Evolutionary conservation across 2,797 vertebrate genomes (phyloP).

Genomic region (Trachurus trachurus): DNA sequence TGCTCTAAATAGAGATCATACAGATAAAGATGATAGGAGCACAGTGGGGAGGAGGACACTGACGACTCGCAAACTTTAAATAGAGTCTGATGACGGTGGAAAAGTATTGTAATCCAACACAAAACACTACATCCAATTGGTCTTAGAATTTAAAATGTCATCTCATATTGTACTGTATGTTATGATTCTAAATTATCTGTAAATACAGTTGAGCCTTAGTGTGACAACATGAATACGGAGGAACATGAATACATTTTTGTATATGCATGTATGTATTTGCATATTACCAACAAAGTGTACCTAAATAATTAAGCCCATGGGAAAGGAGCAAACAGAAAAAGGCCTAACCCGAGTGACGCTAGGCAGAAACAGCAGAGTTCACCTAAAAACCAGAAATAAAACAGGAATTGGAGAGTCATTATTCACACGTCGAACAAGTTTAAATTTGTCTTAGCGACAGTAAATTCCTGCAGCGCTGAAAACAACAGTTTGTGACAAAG

Average conservation of each 20-base stretch:
- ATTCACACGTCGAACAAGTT: neutral
- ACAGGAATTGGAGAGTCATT: neutral
- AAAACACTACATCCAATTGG: neutral
- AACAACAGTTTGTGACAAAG: conserved; percentile 6
- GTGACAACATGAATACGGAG: no score
- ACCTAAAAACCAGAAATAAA: neutral
- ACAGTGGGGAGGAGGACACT: conserved; percentile 25
- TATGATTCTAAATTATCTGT: no score
- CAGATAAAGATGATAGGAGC: conserved; percentile 37
- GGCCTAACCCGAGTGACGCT: no score
- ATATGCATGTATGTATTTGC: no score
- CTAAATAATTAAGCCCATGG: no score
- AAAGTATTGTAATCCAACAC: neutral
- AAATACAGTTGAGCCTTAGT: no score
- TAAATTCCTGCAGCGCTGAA: conserved; percentile 21
- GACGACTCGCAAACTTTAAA: conserved; percentile 15
- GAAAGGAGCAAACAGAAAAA: no score
- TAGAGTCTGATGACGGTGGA: neutral
- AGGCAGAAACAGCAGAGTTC: no score
- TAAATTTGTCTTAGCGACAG: neutral
- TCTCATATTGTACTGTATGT: no score
- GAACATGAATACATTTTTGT: no score
- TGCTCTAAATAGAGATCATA: conserved; percentile 14
- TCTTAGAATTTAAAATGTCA: neutral
- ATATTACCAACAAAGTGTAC: no score